Percentiles rank a stretch among this genome's conserved stretches.
phyloP scores from a whole-genome alignment of 2,797 vertebrate species.

The Austrolebias charrua region DNA sequence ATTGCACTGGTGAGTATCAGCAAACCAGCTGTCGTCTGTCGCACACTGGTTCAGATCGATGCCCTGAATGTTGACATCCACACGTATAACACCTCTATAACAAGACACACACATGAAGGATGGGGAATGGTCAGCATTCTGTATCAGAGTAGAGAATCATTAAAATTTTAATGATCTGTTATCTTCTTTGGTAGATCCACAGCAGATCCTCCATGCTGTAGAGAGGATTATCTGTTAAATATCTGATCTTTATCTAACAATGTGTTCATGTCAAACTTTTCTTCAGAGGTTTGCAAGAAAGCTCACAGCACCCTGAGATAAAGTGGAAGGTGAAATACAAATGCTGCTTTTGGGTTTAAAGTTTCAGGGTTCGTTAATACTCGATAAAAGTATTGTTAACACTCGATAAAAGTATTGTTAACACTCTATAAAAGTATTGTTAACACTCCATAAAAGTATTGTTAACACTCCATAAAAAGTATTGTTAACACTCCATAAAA shows the following conservation, averaged over 20 bases:
- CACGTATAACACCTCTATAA: constrained; percentile 87
- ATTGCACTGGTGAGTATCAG: constrained; percentile 90
- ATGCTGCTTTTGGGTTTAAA: neutral
- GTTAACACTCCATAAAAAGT: too few relatives aligned
- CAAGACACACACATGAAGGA: constrained; percentile 1
- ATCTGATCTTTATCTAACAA: neutral
- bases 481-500: neutral
- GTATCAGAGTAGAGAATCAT: constrained; percentile 3
- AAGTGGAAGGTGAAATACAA: constrained; percentile 2
- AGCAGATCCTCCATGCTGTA: too few relatives aligned
- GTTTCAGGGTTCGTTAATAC: neutral
- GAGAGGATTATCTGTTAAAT: too few relatives aligned
- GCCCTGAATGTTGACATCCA: constrained; percentile 87
- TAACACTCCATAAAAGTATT: neutral
- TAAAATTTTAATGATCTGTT: neutral
- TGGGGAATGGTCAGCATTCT: too few relatives aligned
- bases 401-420: neutral
- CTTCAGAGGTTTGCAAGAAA: neutral
- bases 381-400: neutral
- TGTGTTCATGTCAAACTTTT: constrained; percentile 9
- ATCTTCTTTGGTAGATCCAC: neutral
- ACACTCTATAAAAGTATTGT: neutral
- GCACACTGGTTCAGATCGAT: constrained; percentile 89
- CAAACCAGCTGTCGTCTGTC: constrained; percentile 85
- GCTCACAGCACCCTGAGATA: neutral